Base-by-base conservation (phyloP, 2,888 invertebrate species). In the Aricia artaxerxes region DNA sequence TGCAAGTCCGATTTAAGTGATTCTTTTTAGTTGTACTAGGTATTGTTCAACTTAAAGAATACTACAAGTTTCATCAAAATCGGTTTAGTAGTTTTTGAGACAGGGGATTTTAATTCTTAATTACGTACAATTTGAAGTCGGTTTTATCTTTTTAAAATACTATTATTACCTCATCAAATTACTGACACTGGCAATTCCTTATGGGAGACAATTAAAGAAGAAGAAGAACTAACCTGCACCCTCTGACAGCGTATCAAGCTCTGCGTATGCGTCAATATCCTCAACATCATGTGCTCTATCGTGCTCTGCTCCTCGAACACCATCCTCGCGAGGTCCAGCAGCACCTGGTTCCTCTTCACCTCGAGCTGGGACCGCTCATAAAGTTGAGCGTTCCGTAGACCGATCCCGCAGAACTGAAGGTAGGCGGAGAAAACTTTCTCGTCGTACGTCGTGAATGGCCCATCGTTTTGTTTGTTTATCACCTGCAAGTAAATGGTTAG, bases 261-360 rank as follows among this genome's bases (percentile, higher is more conserved):
- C 92, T 98, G 98, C 84, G 98, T 98, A 91, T 99, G 99, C 80
- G 98, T 97, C 88, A 99, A 95, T 93, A 99, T 99, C 92, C 98
- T 96, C 86, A 98, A 96, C 81, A 99, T 98, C 96, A 99, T 97
- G 92, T 98, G 98, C 88, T 99, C 99, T 86, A 99, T 97, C 86
- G 98, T 99, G 92, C 98, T 98, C 92, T 99, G 99, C 92, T 99
- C 99, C 89, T 98, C 98, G 89, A 99, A 99, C 86, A 99, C 98
- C 97, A 99, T 98, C 86, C 98, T 95, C n/a, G 99, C 99, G 88
- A 99, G 95, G 92, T 98, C 98, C 84, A 99, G 95, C 80, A 99
- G 95, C 83, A 99, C 98, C 95, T 99, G 98, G 93, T 99, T 99
- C 85, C 99, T 95, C 92, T 98, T 98, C 84, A 98, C 98, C 95